Evolutionary conservation across 2,888 invertebrate genomes (phyloP).

Genomic region (Campoplex capitator): DNA sequence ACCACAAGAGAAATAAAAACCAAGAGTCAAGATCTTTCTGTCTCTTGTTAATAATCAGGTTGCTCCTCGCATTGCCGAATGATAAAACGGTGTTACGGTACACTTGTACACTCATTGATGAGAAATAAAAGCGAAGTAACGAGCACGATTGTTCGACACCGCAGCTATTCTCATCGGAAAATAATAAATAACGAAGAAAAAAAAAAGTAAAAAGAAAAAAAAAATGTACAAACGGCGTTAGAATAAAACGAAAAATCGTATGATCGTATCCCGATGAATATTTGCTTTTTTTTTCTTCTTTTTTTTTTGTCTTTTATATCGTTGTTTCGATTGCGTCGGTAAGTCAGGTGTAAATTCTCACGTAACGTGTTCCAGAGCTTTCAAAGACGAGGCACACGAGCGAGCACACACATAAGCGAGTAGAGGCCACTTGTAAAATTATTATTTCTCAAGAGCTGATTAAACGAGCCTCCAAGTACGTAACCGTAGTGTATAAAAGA

Average conservation of each 20-base stretch:
- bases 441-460: slow-evolving; percentile 48
- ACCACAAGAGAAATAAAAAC: not conserved
- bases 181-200: not conserved
- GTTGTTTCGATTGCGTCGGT: not conserved
- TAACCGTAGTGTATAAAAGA: not conserved
- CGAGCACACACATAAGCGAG: not conserved
- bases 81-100: not conserved
- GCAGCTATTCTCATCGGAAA: not conserved
- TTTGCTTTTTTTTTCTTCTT: not conserved
- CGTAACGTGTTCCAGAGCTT: slow-evolving; percentile 1
- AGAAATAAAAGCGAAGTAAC: slow-evolving; percentile 12
- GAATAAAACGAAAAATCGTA: not conserved
- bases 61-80: slow-evolving; percentile 20
- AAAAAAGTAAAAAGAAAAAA: not conserved
- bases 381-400: not conserved
- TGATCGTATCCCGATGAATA: not conserved
- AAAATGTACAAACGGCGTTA: not conserved
- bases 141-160: not conserved
- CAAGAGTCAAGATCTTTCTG: not conserved
- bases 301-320: not conserved
- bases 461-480: slow-evolving; percentile 21
- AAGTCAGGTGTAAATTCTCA: slow-evolving; percentile 34
- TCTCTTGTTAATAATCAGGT: slow-evolving; percentile 17
- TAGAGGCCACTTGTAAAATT: slow-evolving; percentile 60
- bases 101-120: slow-evolving; percentile 35